phyloP scores from a whole-genome alignment of 2,113 vertebrate species.

The Carassius gibelio region DNA sequence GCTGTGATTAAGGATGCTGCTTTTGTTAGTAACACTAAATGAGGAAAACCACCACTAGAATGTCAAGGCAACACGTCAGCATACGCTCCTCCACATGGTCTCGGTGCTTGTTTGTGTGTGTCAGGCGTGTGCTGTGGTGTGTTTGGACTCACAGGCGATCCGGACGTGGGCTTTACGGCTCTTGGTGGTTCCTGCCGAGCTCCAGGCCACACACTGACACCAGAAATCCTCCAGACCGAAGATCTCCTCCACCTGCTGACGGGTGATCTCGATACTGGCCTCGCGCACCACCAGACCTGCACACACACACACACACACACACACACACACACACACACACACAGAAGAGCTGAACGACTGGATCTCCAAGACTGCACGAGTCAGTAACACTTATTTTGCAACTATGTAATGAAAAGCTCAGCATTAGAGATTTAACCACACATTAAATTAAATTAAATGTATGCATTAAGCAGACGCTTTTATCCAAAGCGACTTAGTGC shows the following conservation, averaged over 20 bases:
- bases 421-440: background rate
- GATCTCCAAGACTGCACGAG: background rate
- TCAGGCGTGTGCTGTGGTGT: background rate
- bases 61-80: background rate
- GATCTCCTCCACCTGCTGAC: constrained; percentile 96
- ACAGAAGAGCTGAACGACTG: background rate
- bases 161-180: constrained; percentile 96
- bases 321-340: background rate
- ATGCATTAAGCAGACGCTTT: no score
- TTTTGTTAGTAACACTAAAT: background rate
- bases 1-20: background rate
- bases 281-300: constrained; percentile 94
- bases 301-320: background rate
- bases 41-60: background rate
- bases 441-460: no score
- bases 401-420: background rate
- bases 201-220: constrained; percentile 99
- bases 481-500: no score
- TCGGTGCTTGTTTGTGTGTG: background rate
- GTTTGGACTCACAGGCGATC: constrained; percentile 90
- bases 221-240: constrained; percentile 97
- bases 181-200: constrained; percentile 95
- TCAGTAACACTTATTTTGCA: background rate
- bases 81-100: background rate
- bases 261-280: constrained; percentile 97